These are phyloP conservation scores for Metopia argyrocephala DNA, from an alignment of 2,888 invertebrate species.

Conservation along the genomic window DNA sequence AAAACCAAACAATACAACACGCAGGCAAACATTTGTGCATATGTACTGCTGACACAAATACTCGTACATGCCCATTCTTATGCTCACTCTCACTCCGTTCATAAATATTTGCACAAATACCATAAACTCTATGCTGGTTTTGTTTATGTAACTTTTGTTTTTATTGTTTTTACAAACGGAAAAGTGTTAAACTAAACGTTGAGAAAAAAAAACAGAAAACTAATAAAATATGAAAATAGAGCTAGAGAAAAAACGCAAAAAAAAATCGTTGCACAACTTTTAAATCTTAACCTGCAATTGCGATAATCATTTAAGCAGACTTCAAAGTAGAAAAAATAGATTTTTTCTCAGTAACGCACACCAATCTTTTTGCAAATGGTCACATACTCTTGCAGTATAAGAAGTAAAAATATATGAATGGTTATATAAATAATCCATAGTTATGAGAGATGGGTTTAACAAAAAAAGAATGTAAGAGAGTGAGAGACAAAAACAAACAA, in stretches of 20 bases:
- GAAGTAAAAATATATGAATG: constrained; percentile 9
- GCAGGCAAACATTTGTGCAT: constrained; percentile 40
- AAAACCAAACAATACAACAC: constrained; percentile 71
- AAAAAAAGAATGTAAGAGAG: not conserved
- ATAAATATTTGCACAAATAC: constrained; percentile 3
- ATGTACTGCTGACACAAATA: not conserved
- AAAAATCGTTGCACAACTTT: not conserved
- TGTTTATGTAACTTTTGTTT: not conserved
- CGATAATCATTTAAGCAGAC: constrained; percentile 31
- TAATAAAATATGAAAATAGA: not conserved
- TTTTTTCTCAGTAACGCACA: constrained; percentile 30
- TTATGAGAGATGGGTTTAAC: constrained; percentile 26
- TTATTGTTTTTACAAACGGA: not conserved
- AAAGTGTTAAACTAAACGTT: constrained; percentile 25
- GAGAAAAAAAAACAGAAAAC: constrained; percentile 10
- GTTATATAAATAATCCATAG: constrained; percentile 36
- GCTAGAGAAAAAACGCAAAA: constrained; percentile 32
- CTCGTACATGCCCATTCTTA: constrained; percentile 25
- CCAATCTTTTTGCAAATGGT: not conserved
- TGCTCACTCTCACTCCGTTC: not conserved
- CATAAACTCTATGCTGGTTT: not conserved
- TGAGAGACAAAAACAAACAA: not conserved
- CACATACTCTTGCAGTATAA: not conserved
- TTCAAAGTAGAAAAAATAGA: constrained; percentile 26
- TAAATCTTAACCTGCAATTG: constrained; percentile 40